These are phyloP conservation scores for Mirza zaza DNA, from an alignment of 2,113 vertebrate species.

Conservation along the genomic window DNA sequence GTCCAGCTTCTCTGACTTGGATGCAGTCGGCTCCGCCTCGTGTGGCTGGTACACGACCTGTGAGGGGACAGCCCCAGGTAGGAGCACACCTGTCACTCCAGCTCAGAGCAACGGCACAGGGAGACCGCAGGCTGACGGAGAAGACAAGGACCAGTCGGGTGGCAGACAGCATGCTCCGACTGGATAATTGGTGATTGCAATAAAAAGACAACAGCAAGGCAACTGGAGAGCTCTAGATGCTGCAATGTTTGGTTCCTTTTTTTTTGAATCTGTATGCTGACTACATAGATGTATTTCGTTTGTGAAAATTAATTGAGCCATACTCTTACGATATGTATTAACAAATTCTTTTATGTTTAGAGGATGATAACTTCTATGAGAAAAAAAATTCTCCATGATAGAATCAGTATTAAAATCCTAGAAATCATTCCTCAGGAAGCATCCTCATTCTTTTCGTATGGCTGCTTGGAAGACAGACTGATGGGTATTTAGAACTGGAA, in stretches of 20 bases:
- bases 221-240: background rate
- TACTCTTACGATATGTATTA: fast-evolving
- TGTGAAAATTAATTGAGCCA: background rate
- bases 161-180: fast-evolving
- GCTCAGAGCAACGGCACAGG: fast-evolving
- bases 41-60: conserved; percentile 94
- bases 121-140: fast-evolving
- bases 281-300: background rate
- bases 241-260: background rate
- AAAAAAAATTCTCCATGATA: background rate
- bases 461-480: background rate
- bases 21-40: conserved; percentile 79
- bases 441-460: background rate
- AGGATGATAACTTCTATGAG: background rate
- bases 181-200: fast-evolving
- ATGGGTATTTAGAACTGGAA: background rate
- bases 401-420: background rate
- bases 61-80: fast-evolving
- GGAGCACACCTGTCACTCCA: background rate
- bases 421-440: background rate
- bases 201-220: background rate
- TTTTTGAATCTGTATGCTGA: background rate
- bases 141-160: fast-evolving
- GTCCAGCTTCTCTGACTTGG: conserved; percentile 88
- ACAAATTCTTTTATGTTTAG: no score